These are phyloP conservation scores for Cerastis rubricosa DNA, from an alignment of 2,888 invertebrate genomes.

Conservation along the genomic window DNA sequence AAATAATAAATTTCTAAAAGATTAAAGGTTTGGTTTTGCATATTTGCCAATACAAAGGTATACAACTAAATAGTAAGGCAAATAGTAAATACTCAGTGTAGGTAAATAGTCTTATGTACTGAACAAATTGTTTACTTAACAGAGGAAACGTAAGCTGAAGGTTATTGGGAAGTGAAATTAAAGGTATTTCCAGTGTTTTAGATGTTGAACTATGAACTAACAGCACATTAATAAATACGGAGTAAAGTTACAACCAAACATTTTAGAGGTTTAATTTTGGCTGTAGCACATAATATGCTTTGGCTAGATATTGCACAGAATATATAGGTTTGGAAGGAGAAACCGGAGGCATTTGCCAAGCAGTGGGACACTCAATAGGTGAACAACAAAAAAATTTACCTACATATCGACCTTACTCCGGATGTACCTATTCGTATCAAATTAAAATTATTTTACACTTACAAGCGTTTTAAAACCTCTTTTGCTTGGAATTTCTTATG, in stretches of 20 bases:
- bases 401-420: no score
- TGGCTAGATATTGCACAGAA: no score
- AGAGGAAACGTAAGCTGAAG: neutral
- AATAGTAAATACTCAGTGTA: conserved; percentile 2
- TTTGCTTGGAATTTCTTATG: neutral
- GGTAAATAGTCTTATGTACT: neutral
- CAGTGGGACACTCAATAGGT: no score
- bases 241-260: neutral
- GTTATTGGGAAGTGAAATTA: neutral
- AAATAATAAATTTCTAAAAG: neutral
- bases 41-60: neutral
- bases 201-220: conserved; percentile 14
- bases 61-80: neutral
- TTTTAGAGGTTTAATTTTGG: neutral
- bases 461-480: neutral
- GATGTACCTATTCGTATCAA: neutral
- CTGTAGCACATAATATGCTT: no score
- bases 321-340: no score
- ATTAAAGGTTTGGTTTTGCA: neutral
- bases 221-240: neutral
- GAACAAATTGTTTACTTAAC: conserved; percentile 4
- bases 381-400: no score
- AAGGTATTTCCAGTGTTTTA: neutral
- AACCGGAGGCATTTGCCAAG: no score
- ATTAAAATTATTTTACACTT: neutral